Conservation (phyloP, 2,888 invertebrate genomes). For the Alitta virens region DNA sequence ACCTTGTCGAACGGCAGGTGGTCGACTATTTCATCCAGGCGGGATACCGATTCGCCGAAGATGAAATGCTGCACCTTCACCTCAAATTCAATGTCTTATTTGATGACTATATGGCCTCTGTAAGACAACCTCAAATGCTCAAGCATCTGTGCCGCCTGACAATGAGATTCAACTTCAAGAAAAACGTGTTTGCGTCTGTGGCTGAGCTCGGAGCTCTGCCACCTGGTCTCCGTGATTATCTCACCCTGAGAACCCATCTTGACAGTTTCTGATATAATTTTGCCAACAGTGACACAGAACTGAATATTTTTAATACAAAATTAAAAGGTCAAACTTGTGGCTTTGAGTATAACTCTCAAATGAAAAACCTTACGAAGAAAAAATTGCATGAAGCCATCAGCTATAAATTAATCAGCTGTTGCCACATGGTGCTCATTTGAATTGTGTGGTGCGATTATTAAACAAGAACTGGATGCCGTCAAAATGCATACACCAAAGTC, state of each 20-base stretch:
- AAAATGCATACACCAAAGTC: too few relatives aligned
- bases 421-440: too few relatives aligned
- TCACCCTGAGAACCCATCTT: neutral
- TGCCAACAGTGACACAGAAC: too few relatives aligned
- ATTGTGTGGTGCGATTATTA: too few relatives aligned
- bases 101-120: neutral
- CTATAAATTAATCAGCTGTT: too few relatives aligned
- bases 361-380: too few relatives aligned
- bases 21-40: constrained; percentile 16
- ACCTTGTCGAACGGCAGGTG: constrained; percentile 11
- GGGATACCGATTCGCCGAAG: constrained; percentile 20
- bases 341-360: too few relatives aligned
- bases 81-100: constrained; percentile 23
- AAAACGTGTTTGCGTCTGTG: neutral
- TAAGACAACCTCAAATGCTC: constrained; percentile 12
- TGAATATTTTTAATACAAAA: too few relatives aligned
- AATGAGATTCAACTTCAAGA: constrained; percentile 15
- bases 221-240: neutral
- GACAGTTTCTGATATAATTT: too few relatives aligned
- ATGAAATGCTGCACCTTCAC: constrained; percentile 16
- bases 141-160: constrained; percentile 15
- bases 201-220: neutral
- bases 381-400: too few relatives aligned
- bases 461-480: too few relatives aligned
- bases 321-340: too few relatives aligned